These are phyloP conservation scores for Drosophila setosimentum DNA, from an alignment of 2,888 invertebrate genomes.

Conservation along the genomic window DNA sequence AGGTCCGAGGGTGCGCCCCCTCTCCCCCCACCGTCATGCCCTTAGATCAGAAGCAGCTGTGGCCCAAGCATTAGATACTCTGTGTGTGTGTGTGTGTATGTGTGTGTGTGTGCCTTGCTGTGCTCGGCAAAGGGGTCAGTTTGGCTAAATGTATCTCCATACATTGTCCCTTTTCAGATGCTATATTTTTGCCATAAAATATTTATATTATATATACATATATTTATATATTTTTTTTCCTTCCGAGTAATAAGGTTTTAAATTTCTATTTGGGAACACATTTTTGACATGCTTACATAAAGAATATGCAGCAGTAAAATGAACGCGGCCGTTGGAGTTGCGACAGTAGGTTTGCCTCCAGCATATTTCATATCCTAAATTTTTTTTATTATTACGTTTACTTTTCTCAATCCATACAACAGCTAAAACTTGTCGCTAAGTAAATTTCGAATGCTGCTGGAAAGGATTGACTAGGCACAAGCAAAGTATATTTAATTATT, in stretches of 20 bases:
- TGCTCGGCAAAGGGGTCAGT: constrained; percentile 57
- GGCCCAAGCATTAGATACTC: neutral
- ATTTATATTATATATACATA: constrained; percentile 61
- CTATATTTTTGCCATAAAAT: constrained; percentile 80
- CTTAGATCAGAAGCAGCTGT: constrained; percentile 14
- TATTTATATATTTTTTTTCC: constrained; percentile 14
- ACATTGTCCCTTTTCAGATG: constrained; percentile 74
- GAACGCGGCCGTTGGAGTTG: constrained; percentile 15
- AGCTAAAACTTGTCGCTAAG: constrained; percentile 1
- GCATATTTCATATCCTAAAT: neutral
- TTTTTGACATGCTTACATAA: constrained; percentile 71
- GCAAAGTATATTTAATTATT: neutral
- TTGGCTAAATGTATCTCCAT: constrained; percentile 65
- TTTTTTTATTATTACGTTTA: neutral
- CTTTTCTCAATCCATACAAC: neutral
- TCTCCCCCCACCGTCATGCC: neutral
- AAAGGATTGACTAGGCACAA: neutral
- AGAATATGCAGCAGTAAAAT: constrained; percentile 72
- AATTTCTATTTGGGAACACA: constrained; percentile 76
- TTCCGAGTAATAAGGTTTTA: constrained; percentile 75
- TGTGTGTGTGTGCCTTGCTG: neutral
- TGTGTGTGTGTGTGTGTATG: constrained; percentile 1
- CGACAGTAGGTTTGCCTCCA: constrained; percentile 20
- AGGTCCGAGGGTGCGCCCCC: constrained; percentile 34
- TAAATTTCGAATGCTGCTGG: neutral